phyloP scores from a whole-genome alignment of 2,797 vertebrate genomes.

The Cetoscarus ocellatus region DNA sequence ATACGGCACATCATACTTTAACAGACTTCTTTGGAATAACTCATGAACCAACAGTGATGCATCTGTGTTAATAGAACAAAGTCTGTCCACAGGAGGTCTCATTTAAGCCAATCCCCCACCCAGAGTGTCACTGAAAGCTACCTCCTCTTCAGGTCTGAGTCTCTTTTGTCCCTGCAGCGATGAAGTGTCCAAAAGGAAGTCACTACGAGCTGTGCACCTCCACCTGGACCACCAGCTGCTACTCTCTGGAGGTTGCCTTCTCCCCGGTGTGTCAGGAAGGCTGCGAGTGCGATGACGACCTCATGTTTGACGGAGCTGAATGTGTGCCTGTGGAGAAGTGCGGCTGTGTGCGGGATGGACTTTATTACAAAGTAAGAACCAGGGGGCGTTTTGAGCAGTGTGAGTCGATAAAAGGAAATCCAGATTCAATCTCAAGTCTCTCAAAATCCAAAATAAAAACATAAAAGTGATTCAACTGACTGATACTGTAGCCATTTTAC shows the following conservation, averaged over 20 bases:
- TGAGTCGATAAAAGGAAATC: no score
- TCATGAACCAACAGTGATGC: no score
- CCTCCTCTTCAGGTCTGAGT: no score
- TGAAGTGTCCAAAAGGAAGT: constrained; percentile 28
- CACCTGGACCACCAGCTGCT: constrained; percentile 70
- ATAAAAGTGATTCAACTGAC: no score
- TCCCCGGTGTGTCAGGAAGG: constrained; percentile 74
- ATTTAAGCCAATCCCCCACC: no score
- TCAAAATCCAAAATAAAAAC: no score
- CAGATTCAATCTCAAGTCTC: neutral
- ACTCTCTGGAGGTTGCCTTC: constrained; percentile 48
- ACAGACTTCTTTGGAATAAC: no score
- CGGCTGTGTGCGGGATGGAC: constrained; percentile 40
- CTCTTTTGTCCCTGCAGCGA: constrained; percentile 12
- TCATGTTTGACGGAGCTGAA: constrained; percentile 63
- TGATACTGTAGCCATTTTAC: no score
- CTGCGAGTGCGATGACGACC: constrained; percentile 73
- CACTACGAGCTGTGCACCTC: constrained; percentile 67
- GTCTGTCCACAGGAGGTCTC: no score
- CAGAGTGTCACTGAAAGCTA: no score
- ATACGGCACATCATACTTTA: no score
- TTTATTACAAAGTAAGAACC: constrained; percentile 33
- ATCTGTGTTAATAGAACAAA: no score
- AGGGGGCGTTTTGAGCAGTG: neutral
- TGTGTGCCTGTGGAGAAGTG: constrained; percentile 62